These are phyloP conservation scores for Papilio gigon DNA, from an alignment of 2,888 invertebrate species.

Conservation along the genomic window DNA sequence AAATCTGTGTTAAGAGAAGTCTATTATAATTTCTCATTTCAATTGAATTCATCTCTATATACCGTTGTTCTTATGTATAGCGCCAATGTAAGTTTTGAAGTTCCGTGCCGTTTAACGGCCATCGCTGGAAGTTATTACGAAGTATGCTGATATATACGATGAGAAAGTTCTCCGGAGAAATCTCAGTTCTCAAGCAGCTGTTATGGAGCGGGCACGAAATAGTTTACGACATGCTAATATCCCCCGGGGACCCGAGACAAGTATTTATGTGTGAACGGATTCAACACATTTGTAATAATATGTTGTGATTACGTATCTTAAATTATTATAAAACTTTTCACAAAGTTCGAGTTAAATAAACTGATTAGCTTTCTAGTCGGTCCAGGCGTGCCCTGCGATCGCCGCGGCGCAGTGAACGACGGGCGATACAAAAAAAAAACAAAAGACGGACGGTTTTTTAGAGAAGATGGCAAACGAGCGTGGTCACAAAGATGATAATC, in stretches of 20 bases:
- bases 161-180: slow-evolving; percentile 13
- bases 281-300: neutral
- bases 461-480: too few species aligned
- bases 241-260: slow-evolving; percentile 14
- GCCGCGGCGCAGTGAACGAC: too few species aligned
- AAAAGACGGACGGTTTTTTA: too few species aligned
- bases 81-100: slow-evolving; percentile 10
- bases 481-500: too few species aligned
- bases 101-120: slow-evolving; percentile 13
- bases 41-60: too few species aligned
- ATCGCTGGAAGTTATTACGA: slow-evolving; percentile 18
- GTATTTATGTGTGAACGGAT: slow-evolving; percentile 14
- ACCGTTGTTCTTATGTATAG: neutral
- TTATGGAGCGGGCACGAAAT: slow-evolving; percentile 12
- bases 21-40: too few species aligned
- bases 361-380: too few species aligned
- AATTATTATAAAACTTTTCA: neutral
- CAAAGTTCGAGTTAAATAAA: neutral
- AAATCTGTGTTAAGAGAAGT: too few species aligned
- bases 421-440: too few species aligned
- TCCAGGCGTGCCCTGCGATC: too few species aligned
- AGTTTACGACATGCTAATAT: slow-evolving; percentile 30
- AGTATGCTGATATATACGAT: slow-evolving; percentile 20
- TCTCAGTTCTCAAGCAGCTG: slow-evolving; percentile 21
- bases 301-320: neutral